Evolutionary conservation across 2,888 invertebrate species (phyloP), one percentile per base, ranked within the genome.

Genomic region (Folsomia candida): DNA sequence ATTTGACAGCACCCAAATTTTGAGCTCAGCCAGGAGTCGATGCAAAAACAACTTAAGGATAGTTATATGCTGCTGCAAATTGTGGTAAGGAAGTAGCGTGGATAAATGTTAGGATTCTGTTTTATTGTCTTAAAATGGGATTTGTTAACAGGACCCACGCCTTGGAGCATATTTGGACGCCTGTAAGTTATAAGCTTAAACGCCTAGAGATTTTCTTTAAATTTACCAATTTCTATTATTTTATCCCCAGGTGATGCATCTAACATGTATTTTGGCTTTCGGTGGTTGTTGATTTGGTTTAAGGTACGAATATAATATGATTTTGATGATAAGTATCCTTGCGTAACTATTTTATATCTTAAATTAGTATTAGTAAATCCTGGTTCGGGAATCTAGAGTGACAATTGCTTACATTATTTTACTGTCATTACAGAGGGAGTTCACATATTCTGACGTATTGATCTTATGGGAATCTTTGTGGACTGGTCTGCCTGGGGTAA

Each of bases 191-290:
- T n/a, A n/a, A n/a, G n/a, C n/a, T n/a, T n/a, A n/a, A n/a, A n/a
- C n/a, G n/a, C n/a, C n/a, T n/a, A n/a, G n/a, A n/a, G n/a, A n/a
- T n/a, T n/a, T n/a, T n/a, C n/a, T n/a, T n/a, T n/a, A n/a, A n/a
- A n/a, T n/a, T n/a, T n/a, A n/a, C n/a, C n/a, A n/a, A n/a, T n/a
- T n/a, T n/a, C n/a, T n/a, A n/a, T n/a, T n/a, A n/a, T n/a, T n/a
- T n/a, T n/a, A n/a, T n/a, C n/a, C n/a, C n/a, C n/a, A n/a, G n/a
- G n/a, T 82, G 94, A 96, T 79, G 91, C 91, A 1, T 94, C 92
- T 3, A 97, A 98, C 83, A 94, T 99, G 93, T 98, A 95, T 84
- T 99, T 99, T 85, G 97, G 97, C 83, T 99, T 99, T 85, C 91
- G 98, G 11, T 99, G 98, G 97, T 87, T 98, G 28, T 87, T 99